Percentiles rank a stretch among this genome's conserved stretches.
phyloP scores from a whole-genome alignment of 2,113 vertebrate genomes.

The Tichodroma muraria region DNA sequence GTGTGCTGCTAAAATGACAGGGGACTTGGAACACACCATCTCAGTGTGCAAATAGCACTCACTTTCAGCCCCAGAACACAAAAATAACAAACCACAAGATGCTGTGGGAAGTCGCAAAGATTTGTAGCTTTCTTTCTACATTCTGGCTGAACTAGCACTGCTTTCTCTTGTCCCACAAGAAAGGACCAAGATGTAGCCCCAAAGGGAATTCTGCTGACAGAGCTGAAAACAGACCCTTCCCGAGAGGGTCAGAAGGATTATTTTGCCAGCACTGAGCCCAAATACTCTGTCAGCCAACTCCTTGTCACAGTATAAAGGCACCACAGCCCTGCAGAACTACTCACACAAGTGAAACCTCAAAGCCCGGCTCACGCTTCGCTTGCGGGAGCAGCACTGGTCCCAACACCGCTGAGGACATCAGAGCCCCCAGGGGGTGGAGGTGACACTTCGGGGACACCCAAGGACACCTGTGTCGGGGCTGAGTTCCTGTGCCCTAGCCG shows the following conservation, averaged over 20 bases:
- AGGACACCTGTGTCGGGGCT: background rate
- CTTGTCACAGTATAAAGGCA: background rate
- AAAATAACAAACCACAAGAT: background rate
- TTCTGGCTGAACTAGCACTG: background rate
- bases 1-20: background rate
- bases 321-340: background rate
- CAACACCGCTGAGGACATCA: accelerated
- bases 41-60: background rate
- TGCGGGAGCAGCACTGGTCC: accelerated
- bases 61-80: background rate
- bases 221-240: background rate
- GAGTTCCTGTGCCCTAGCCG: accelerated
- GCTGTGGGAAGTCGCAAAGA: background rate
- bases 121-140: background rate
- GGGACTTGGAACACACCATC: background rate
- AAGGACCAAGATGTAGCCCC: background rate
- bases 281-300: background rate
- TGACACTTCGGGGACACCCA: background rate
- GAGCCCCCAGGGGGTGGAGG: background rate
- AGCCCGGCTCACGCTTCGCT: background rate
- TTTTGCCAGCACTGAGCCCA: background rate
- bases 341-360: background rate
- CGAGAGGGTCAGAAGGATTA: background rate
- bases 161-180: background rate
- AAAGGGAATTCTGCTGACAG: background rate